Conservation (phyloP, 2,797 vertebrate genomes). For the Urocyon cinereoargenteus region DNA sequence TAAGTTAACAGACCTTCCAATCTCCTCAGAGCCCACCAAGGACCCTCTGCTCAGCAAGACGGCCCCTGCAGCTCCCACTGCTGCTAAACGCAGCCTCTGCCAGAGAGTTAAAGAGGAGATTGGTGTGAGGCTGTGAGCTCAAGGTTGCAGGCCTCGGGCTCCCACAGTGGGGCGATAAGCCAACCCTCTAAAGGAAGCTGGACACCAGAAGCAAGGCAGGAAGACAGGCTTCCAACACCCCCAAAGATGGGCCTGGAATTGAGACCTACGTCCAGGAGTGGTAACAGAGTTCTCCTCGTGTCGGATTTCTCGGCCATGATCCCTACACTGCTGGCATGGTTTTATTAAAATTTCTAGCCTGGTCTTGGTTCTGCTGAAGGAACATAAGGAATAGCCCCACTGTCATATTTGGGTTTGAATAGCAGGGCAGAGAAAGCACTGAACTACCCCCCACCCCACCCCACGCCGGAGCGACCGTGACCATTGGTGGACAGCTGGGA, state of each 20-base stretch:
- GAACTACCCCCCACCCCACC: background rate
- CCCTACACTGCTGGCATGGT: rapidly evolving
- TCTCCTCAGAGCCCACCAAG: background rate
- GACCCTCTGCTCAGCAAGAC: background rate
- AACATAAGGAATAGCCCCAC: background rate
- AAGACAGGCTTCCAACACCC: background rate
- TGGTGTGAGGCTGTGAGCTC: rapidly evolving
- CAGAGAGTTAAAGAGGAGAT: background rate
- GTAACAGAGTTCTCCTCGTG: rapidly evolving
- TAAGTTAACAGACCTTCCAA: background rate
- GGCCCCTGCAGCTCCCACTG: background rate
- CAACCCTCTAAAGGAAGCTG: background rate
- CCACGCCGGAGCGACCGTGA: background rate
- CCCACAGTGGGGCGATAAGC: rapidly evolving
- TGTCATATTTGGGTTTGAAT: background rate
- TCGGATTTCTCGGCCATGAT: rapidly evolving
- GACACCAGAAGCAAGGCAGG: background rate
- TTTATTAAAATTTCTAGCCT: background rate
- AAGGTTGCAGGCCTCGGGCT: background rate
- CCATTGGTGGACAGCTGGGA: background rate
- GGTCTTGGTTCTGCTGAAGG: background rate
- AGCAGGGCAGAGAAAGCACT: background rate
- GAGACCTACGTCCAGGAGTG: rapidly evolving
- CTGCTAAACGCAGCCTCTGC: background rate
- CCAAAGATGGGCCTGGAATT: background rate